Base-by-base conservation (phyloP, 2,888 invertebrate genomes). In the Alloscopus bannaensis region DNA sequence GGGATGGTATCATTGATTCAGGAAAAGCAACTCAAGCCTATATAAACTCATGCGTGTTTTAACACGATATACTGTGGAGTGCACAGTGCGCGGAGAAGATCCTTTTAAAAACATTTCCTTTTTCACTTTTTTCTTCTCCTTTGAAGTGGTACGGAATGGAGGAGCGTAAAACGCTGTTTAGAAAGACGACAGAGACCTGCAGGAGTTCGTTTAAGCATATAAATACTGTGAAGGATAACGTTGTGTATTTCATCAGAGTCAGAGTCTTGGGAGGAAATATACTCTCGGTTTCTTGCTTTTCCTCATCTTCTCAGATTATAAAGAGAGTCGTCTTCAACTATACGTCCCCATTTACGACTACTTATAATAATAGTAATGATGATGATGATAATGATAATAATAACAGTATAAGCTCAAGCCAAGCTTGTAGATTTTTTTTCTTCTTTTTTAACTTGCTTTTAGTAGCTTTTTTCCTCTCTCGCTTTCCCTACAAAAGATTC, bases 241-340 rank as follows among this genome's bases (percentile, higher is more conserved):
- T n/a, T n/a, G n/a, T n/a, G n/a, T n/a, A n/a, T n/a, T n/a, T n/a
- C n/a, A n/a, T n/a, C 28, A 64, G 42, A 42, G 13, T 31, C 47
- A 47, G n/a, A 47, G 13, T n/a, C n/a, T 4, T 50, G 11, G 55
- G 69, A 50, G 62, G 50, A 20, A 50, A 52, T 59, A 70, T 72
- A 72, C 59, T 72, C n/a, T n/a, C n/a, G n/a, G 60, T 70, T 70
- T 72, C 55, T 70, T 69, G 68, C 77, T 70, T n/a, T n/a, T 70
- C 55, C 77, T 77, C 77, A 70, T 77, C 77, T 77, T 70, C 76
- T 76, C 76, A 76, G 76, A 76, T 76, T 76, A 76, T 77, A 69
- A 75, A 75, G 57, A 60, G 65, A 73, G 52, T 72, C 64, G 62
- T 59, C 64, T 70, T 70, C 60, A 47, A 47, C 70, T 70, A n/a